A percentile compares a stretch with the other conserved stretches of the same genome.
These are phyloP conservation scores for Drosophila eugracilis DNA, from an alignment of 1,140 invertebrate genomes.

Conservation along the genomic window DNA sequence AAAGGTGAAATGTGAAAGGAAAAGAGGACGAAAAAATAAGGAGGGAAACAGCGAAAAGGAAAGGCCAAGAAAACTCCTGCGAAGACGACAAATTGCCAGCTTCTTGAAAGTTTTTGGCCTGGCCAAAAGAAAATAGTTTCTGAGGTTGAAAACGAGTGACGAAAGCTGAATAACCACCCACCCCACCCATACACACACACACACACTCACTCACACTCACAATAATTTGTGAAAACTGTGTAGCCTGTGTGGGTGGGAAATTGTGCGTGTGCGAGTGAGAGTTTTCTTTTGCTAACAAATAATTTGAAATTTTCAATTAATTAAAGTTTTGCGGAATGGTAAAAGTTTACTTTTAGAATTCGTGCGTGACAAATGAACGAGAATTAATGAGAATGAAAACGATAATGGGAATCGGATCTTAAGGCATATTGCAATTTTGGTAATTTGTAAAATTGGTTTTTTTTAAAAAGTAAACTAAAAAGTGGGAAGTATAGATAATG, in stretches of 20 bases:
- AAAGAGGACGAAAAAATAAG: background rate
- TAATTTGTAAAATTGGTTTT: no score
- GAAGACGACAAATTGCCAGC: slow-evolving; percentile 34
- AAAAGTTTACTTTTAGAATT: slow-evolving; percentile 9
- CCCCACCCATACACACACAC: no score
- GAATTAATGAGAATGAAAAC: slow-evolving; percentile 10
- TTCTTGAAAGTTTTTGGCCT: slow-evolving; percentile 14
- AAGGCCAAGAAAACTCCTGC: background rate
- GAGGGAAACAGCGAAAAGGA: background rate
- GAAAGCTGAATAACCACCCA: no score
- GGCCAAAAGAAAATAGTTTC: slow-evolving; percentile 37
- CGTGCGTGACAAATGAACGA: slow-evolving; percentile 8
- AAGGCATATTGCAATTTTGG: background rate
- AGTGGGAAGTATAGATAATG: no score
- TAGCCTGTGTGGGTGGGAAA: slow-evolving; percentile 4
- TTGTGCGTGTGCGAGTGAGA: background rate
- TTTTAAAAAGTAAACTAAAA: no score
- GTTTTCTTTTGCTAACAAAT: slow-evolving; percentile 30
- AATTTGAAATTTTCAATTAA: slow-evolving; percentile 37
- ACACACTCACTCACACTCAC: background rate
- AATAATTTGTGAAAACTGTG: slow-evolving; percentile 25
- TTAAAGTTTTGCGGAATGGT: slow-evolving; percentile 36
- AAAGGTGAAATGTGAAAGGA: slow-evolving; percentile 33
- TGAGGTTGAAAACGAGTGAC: slow-evolving; percentile 23
- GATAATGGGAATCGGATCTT: background rate